These are phyloP conservation scores for Dorcus hopei DNA, from an alignment of 2,888 invertebrate species.

Conservation along the genomic window DNA sequence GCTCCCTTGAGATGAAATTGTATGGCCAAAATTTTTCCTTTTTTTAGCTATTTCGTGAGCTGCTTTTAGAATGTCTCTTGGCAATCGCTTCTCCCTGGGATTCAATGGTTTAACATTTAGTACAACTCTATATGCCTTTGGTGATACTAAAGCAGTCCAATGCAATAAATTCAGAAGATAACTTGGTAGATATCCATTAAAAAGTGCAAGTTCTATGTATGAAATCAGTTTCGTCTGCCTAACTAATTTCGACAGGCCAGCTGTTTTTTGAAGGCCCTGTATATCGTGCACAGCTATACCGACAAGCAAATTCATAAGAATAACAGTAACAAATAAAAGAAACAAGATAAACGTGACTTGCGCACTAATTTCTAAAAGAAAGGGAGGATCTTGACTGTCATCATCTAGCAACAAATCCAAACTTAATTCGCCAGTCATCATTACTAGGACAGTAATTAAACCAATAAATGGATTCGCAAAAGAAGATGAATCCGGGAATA, in stretches of 20 bases:
- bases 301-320: constrained; percentile 80
- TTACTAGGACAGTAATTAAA: constrained; percentile 78
- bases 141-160: constrained; percentile 75
- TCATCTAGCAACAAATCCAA: constrained; percentile 73
- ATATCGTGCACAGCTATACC: constrained; percentile 88
- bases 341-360: constrained; percentile 80
- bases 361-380: constrained; percentile 74
- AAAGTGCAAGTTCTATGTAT: constrained; percentile 78
- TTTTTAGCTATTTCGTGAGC: constrained; percentile 80
- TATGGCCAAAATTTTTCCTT: constrained; percentile 67
- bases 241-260: constrained; percentile 78
- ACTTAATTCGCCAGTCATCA: constrained; percentile 87
- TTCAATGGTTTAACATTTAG: constrained; percentile 80
- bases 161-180: constrained; percentile 71
- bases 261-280: constrained; percentile 80
- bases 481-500: constrained; percentile 78
- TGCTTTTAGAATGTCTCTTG: constrained; percentile 73
- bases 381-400: constrained; percentile 72
- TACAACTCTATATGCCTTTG: constrained; percentile 78
- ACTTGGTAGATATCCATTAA: constrained; percentile 74
- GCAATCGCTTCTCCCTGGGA: constrained; percentile 77
- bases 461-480: constrained; percentile 84
- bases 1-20: constrained; percentile 64
- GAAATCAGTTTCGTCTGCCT: constrained; percentile 84
- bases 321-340: constrained; percentile 78